Conservation (phyloP, 2,113 vertebrate genomes). For the Pteruthius melanotis region DNA sequence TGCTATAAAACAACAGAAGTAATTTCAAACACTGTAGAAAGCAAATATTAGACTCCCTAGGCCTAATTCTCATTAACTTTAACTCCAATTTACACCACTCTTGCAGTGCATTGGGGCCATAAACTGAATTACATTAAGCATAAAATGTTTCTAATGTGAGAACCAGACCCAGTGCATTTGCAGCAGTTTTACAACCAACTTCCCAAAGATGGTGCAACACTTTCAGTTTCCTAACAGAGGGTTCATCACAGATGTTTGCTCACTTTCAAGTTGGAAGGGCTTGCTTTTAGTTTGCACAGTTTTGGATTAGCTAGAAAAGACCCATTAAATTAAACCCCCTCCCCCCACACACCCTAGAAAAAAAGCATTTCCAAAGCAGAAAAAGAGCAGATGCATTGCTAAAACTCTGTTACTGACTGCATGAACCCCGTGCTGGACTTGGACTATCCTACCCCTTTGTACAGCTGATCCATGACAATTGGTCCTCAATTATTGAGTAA, state of each 20-base stretch:
- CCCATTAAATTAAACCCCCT: neutral
- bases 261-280: neutral
- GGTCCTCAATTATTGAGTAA: neutral
- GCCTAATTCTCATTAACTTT: slow-evolving; percentile 43
- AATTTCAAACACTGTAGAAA: neutral
- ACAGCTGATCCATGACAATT: neutral
- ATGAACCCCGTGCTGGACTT: fast-evolving
- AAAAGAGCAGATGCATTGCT: neutral
- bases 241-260: neutral
- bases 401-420: neutral
- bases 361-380: neutral
- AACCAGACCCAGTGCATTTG: neutral
- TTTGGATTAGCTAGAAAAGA: neutral
- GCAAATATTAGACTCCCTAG: slow-evolving; percentile 27
- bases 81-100: slow-evolving; percentile 12
- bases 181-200: neutral
- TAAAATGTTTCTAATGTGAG: neutral
- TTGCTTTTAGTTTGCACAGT: neutral
- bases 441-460: neutral
- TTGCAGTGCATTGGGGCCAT: neutral
- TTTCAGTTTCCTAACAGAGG: neutral
- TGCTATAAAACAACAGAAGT: neutral
- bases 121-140: slow-evolving; percentile 16
- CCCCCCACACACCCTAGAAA: too few species aligned
- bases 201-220: neutral